Percentiles rank a stretch among this genome's conserved stretches.
phyloP scores from a whole-genome alignment of 2,113 vertebrate genomes.

The Myiopsitta monachus region DNA sequence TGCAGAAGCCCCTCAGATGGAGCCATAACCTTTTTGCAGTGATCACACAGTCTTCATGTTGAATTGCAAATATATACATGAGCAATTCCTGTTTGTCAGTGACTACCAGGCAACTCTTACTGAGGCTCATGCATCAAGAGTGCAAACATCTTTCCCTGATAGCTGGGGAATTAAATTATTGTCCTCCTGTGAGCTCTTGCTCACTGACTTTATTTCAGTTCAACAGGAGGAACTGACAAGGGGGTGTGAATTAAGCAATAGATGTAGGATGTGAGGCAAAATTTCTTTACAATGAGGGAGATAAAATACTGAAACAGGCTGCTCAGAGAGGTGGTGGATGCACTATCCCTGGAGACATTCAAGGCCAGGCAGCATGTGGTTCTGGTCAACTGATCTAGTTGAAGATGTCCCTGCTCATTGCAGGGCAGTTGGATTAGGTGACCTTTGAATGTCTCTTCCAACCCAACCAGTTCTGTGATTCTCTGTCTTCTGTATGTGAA shows the following conservation, averaged over 20 bases:
- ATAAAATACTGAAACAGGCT: not conserved
- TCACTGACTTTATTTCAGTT: not conserved
- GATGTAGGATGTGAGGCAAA: not conserved
- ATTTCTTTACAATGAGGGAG: not conserved
- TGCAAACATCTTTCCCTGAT: not conserved
- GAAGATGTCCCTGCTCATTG: not conserved
- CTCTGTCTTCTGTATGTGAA: not conserved
- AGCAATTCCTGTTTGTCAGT: not conserved
- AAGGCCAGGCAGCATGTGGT: not conserved
- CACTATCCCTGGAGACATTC: not conserved
- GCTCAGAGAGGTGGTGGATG: not conserved
- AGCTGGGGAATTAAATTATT: not conserved
- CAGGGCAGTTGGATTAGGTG: not conserved
- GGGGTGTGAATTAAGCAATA: not conserved
- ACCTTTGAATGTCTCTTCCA: not conserved
- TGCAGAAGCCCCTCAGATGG: not conserved
- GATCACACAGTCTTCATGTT: accelerated
- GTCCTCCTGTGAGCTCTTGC: not conserved
- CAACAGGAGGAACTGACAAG: not conserved
- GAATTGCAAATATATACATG: accelerated
- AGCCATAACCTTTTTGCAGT: not conserved
- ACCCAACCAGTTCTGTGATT: not conserved
- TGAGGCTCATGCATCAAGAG: accelerated
- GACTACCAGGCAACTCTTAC: not conserved
- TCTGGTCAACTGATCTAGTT: not conserved